phyloP scores from a whole-genome alignment of 2,797 vertebrate genomes.

The Sphenopsis melanotis region DNA sequence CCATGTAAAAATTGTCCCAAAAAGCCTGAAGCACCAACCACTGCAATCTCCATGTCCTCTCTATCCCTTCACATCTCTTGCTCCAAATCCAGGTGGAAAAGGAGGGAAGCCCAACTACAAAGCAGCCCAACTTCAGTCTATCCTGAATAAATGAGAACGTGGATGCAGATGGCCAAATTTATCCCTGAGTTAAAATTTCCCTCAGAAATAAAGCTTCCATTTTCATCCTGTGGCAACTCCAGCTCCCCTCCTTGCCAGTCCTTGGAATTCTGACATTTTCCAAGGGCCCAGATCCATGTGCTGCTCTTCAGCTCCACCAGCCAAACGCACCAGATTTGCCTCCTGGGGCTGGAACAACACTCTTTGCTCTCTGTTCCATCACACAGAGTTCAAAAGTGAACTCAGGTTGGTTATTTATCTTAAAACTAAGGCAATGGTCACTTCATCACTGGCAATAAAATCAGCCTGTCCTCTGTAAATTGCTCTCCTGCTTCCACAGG shows the following conservation, averaged over 20 bases:
- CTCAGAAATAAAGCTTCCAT: not conserved
- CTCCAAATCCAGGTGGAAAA: not conserved
- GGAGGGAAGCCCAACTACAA: not conserved
- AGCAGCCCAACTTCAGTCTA: not conserved
- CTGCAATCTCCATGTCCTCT: not conserved
- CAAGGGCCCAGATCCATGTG: not conserved
- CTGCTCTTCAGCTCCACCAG: not conserved
- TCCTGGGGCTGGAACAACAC: not conserved
- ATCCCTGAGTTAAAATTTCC: not conserved
- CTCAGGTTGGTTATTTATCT: not conserved
- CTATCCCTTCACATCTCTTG: not conserved
- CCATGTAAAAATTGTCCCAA: not conserved
- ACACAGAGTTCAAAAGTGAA: not conserved
- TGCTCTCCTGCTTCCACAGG: not conserved
- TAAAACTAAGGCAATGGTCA: not conserved
- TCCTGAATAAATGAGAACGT: not conserved
- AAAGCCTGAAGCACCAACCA: not conserved
- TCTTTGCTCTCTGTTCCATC: not conserved
- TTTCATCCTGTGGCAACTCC: not conserved
- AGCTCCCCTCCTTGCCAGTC: not conserved
- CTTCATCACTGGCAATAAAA: not conserved
- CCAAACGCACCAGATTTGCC: not conserved
- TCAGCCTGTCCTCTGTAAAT: not conserved
- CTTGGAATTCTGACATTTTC: not conserved
- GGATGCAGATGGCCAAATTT: not conserved